Base-by-base conservation (phyloP, 92 coral and sea anemone species). In the Phenganax marumi region DNA sequence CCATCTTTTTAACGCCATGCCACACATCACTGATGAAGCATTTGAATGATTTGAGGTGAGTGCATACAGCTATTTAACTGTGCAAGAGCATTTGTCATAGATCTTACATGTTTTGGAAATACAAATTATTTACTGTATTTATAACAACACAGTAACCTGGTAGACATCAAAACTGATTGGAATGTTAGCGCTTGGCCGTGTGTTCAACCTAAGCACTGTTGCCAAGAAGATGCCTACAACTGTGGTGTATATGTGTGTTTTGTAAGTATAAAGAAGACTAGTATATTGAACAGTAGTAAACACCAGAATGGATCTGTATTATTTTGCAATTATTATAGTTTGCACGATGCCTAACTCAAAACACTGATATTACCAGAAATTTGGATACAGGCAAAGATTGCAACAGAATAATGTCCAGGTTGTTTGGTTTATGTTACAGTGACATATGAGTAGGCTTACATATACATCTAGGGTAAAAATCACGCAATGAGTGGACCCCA, bases 171-270 rank as follows among this genome's bases (percentile, higher is more conserved):
- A 69, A 70, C 76, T 70, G 76, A 54, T 47, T 70, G 76, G 76
- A 70, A 70, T 21, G 52, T 50, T 8, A 33, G 53, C 13, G 48
- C 14, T 39, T 70, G 76, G 76, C 50, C 76, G 10, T 70, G 76
- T 54, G 12, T 70, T 50, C 76, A 70, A 46, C 76, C 76, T 9
- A 14, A 70, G 19, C 76, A 70, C 52, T 33, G 76, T n/a, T 17
- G 3, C 17, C 76, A 46, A 50, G 16, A 47, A 18, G 76, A 70
- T 70, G 10, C 6, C 52, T 39, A 70, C 52, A 70, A 70, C 76
- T 70, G 76, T 47, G 76, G 76, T 70, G 76, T 70, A 39, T 70
- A 26, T 70, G 76, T 70, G 8, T 70, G 76, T 54, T 50, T 46
- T 70, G 76, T 47, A 47, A 70, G 76, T 70, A 39, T 14, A 39